Percentiles rank a stretch among this genome's conserved stretches.
Evolutionary conservation across 92 coral and sea anemone species (phyloP).

Genomic region (Blastomussa wellsi): DNA sequence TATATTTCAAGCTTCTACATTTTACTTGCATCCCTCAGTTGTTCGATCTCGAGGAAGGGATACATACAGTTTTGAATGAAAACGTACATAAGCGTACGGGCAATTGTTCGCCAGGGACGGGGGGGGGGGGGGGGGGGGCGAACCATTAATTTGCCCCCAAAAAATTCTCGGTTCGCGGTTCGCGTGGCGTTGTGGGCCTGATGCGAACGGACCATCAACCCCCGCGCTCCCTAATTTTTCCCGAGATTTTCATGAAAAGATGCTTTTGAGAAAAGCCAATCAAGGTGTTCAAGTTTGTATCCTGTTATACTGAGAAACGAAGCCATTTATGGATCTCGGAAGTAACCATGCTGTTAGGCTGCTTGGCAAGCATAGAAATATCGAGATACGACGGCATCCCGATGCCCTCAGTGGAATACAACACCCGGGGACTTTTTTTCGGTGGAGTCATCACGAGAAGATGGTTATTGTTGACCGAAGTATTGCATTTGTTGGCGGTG

Average conservation of each 20-base stretch:
- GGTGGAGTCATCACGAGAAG: constrained; percentile 64
- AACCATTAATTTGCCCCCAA: no score
- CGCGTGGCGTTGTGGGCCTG: no score
- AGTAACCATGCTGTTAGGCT: constrained; percentile 33
- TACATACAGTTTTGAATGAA: constrained; percentile 17
- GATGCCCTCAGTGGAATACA: constrained; percentile 27
- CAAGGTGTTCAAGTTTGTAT: no score
- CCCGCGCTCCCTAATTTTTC: no score
- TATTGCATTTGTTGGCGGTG: constrained; percentile 61
- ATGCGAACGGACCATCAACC: no score
- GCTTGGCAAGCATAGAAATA: constrained; percentile 45
- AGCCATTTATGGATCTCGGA: no score
- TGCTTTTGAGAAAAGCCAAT: no score
- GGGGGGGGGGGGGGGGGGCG: no score
- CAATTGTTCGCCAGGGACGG: no score
- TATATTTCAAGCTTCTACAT: constrained; percentile 23
- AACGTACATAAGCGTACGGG: constrained; percentile 29
- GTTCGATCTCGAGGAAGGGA: constrained; percentile 18
- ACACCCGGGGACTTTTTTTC: constrained; percentile 24
- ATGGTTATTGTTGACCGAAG: constrained; percentile 56
- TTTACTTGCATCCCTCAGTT: constrained; percentile 14
- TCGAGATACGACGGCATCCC: constrained; percentile 50
- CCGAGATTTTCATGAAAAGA: no score
- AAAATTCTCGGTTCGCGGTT: no score
- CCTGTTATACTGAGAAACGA: no score